Conservation (phyloP, 1,140 invertebrate genomes). For the Thaumetopoea pityocampa region DNA sequence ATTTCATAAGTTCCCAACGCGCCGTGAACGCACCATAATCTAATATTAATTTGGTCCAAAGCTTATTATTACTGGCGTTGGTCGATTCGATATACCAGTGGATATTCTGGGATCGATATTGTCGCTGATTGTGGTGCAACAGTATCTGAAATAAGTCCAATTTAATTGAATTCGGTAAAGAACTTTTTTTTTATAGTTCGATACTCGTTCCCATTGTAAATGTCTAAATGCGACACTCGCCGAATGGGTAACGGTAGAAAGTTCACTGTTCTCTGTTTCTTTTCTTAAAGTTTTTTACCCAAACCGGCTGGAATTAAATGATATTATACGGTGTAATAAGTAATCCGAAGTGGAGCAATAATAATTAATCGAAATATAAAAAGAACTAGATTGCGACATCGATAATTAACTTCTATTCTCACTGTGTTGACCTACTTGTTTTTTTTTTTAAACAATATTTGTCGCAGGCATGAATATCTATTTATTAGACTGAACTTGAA, state of each 20-base stretch:
- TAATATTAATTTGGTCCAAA: constrained; percentile 66
- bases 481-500: too few species aligned
- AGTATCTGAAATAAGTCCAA: constrained; percentile 48
- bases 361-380: constrained; percentile 1
- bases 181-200: constrained; percentile 27
- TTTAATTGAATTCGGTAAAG: constrained; percentile 60
- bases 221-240: constrained; percentile 23
- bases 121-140: constrained; percentile 47
- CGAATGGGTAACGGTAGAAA: constrained; percentile 32
- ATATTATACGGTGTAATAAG: constrained; percentile 18
- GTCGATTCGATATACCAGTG: constrained; percentile 49
- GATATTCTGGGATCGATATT: constrained; percentile 53
- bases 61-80: constrained; percentile 47
- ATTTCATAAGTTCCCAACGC: constrained; percentile 62
- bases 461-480: too few species aligned
- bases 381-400: constrained; percentile 2
- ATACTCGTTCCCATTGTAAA: constrained; percentile 25
- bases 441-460: too few species aligned
- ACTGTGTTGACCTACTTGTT: too few species aligned
- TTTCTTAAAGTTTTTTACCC: constrained; percentile 16
- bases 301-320: constrained; percentile 11
- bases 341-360: constrained; percentile 16
- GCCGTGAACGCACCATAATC: constrained; percentile 64
- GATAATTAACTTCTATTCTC: background rate
- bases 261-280: constrained; percentile 21